These are phyloP conservation scores for Scopus umbretta DNA, from an alignment of 2,113 vertebrate genomes.

Conservation along the genomic window DNA sequence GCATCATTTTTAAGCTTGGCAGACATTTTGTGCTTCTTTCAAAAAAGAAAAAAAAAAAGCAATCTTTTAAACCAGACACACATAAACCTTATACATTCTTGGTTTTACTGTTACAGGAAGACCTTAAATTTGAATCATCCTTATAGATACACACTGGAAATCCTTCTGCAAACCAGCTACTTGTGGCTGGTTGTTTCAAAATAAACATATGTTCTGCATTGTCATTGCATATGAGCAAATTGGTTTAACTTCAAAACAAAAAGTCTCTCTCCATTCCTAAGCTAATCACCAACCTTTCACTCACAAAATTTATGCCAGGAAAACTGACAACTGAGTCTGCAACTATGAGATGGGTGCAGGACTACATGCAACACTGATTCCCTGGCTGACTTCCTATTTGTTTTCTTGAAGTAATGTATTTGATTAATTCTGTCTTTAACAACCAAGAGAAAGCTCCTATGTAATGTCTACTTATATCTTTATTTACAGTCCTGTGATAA, in stretches of 20 bases:
- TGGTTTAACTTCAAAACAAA: neutral
- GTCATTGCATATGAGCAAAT: neutral
- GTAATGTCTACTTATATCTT: neutral
- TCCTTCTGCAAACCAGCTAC: neutral
- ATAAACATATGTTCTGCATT: neutral
- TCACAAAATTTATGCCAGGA: neutral
- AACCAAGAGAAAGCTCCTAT: neutral
- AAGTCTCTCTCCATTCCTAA: neutral
- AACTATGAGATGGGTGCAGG: neutral
- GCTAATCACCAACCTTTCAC: neutral
- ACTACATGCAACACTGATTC: neutral
- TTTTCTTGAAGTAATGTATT: neutral
- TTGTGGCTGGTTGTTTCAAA: neutral
- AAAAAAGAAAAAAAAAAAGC: neutral
- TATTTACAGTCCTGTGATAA: neutral
- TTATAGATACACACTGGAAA: neutral
- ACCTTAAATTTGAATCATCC: conserved; percentile 1
- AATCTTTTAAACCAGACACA: conserved; percentile 48
- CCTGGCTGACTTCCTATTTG: neutral
- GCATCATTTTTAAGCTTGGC: conserved; percentile 68
- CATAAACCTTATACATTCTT: neutral
- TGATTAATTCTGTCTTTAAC: neutral
- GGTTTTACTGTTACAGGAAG: conserved; percentile 27
- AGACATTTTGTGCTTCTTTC: conserved; percentile 69
- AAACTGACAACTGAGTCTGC: neutral